Evolutionary conservation across 2,888 invertebrate species (phyloP).

Genomic region (Stenodera caucasica): DNA sequence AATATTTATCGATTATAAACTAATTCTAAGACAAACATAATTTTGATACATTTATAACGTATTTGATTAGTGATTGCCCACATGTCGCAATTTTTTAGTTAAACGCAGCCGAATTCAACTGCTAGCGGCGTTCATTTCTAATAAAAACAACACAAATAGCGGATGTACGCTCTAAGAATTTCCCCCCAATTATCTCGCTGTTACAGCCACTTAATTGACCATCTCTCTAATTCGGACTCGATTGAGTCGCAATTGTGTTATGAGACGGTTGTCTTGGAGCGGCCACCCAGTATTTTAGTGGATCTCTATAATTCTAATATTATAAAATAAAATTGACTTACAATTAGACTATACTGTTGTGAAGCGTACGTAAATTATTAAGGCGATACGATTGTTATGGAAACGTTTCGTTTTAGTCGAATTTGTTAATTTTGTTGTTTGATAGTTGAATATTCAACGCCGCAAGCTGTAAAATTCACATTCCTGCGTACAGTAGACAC

Average conservation of each 20-base stretch:
- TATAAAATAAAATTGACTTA: background rate
- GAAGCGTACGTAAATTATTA: background rate
- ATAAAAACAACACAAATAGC: background rate
- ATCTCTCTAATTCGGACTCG: no score
- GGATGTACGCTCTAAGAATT: background rate
- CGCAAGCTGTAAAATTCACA: conserved; percentile 37
- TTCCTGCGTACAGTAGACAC: conserved; percentile 45
- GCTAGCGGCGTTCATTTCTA: conserved; percentile 28
- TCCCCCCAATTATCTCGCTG: no score
- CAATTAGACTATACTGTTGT: background rate
- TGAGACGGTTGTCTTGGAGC: no score
- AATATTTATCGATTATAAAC: background rate
- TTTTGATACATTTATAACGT: conserved; percentile 38
- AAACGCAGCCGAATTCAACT: conserved; percentile 31
- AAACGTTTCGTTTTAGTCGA: no score
- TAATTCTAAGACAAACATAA: conserved; percentile 31
- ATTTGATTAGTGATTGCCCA: conserved; percentile 46
- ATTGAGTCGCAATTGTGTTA: no score
- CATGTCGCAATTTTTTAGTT: conserved; percentile 40
- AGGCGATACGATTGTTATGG: background rate
- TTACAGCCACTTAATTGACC: no score
- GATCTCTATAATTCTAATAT: no score
- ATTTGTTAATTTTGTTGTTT: background rate
- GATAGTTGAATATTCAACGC: conserved; percentile 25
- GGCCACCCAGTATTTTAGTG: no score